Evolutionary conservation across 2,797 vertebrate genomes (phyloP).

Genomic region (Antennarius maculatus): DNA sequence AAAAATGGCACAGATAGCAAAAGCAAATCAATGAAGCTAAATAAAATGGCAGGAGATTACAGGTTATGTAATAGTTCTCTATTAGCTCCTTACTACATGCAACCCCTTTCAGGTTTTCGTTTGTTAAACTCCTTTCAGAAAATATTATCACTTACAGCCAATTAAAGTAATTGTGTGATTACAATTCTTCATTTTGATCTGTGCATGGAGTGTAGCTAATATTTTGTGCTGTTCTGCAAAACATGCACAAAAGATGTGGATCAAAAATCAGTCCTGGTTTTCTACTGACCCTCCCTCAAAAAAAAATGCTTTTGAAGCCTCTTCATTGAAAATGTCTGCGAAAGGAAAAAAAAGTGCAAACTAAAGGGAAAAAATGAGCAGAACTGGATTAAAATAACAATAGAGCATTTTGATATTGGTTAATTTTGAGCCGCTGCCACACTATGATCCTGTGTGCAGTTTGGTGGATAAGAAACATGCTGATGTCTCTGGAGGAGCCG

Average conservation of each 20-base stretch:
- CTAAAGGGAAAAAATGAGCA: slow-evolving; percentile 33
- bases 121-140: too few relatives aligned
- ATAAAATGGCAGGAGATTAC: too few relatives aligned
- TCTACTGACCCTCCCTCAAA: slow-evolving; percentile 7
- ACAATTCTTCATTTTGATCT: neutral
- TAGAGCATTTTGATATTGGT: slow-evolving; percentile 56
- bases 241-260: slow-evolving; percentile 1
- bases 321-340: neutral
- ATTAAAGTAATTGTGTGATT: neutral
- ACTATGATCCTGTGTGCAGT: slow-evolving; percentile 45
- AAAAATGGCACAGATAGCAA: too few relatives aligned
- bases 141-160: neutral
- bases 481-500: slow-evolving; percentile 39
- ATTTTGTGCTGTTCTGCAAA: slow-evolving; percentile 1
- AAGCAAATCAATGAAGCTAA: too few relatives aligned
- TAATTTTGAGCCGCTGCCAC: slow-evolving; percentile 53
- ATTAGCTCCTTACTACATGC: neutral
- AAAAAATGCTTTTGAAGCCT: slow-evolving; percentile 13
- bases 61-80: neutral
- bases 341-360: slow-evolving; percentile 33
- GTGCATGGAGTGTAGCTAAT: neutral
- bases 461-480: slow-evolving; percentile 49
- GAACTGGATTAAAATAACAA: slow-evolving; percentile 63
- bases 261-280: slow-evolving; percentile 2
- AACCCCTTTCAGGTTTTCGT: neutral